Base-by-base conservation (phyloP, 2,113 vertebrate genomes). In the Isichthys henryi region DNA sequence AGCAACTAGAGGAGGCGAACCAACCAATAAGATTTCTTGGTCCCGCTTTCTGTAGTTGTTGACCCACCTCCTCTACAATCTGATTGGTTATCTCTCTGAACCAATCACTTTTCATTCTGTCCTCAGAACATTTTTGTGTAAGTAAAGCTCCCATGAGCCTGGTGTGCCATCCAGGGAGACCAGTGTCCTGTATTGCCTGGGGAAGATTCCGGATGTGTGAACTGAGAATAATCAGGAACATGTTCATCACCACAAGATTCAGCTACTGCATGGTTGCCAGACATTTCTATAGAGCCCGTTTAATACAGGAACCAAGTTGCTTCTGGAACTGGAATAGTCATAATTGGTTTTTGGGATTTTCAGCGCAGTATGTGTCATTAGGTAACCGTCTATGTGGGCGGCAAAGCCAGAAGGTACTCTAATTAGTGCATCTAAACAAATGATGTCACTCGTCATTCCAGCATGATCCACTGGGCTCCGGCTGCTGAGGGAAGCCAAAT, bases 391-490 rank as follows among this genome's bases (percentile, higher is more conserved):
- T 46, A 48, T 21, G 48, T 87, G 48, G 27, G 50, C 17, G 15
- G 31, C 15, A 87, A 35, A 35, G 8, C 50, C 85, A 53, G 49
- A 53, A 87, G 85, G 85, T 53, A 43, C 27, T 17, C 50, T 53
- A 53, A 35, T 87, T 87, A 87, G 50, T 8, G 23, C 27, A 23
- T n/a, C 82, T 84, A 84, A 84, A 84, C 82, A 84, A 84, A 84
- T 87, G 17, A 53, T 87, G 85, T 87, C 50, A 35, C 48, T 87
- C 27, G 0, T 35, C 8, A 19, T 87, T 10, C 48, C 9, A 21
- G 13, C 5, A 9, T 21, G 50, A 17, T 52, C 27, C n/a, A 31
- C 50, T 52, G 7, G 50, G 50, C 43, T 46, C 35, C 9, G 0
- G 39, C 19, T 17, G 9, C 43, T 48, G 31, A 84, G 80, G 45